Base-by-base conservation (phyloP, 2,888 invertebrate genomes). In the Imbricaverruca yamaguchii region DNA sequence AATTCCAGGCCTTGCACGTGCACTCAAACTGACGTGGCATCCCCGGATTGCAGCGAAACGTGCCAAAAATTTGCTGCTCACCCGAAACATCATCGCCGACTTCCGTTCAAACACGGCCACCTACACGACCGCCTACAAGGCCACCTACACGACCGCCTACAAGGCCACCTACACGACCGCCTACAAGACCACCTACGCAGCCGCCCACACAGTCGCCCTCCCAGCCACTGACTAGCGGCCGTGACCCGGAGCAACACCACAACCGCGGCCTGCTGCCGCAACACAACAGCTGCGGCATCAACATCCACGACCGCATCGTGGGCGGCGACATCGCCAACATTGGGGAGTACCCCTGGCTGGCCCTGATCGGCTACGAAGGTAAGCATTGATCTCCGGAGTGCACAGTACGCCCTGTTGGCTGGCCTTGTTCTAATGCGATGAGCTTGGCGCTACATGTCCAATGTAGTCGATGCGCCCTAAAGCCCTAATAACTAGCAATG, bases 231-330 rank as follows among this genome's bases (percentile, higher is more conserved):
- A 61, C 61, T 8, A 39, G 23, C 39, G 23, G 15, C 39, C 39
- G 69, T 15, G 67, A 13, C 25, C 67, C 67, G 12, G 67, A 67
- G 67, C 12, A 67, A 25, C 77, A 77, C 55, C 55, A 21, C 13
- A 55, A 53, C 77, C 53, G 55, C 0, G 55, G 55, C 55, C 77
- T 77, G 7, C 77, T 77, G 77, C 77, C 77, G 21, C 9, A 0
- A 0, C n/a, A 56, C 77, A n/a, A 53, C 18, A 6, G 6, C 53
- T 77, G 77, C 55, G 77, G 77, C 77, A 55, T 77, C 77, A 77
- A 77, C 77, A 55, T 77, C 77, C 53, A 77, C 55, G 55, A 77
- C 77, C 53, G 77, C 21, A 77, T 77, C 77, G 55, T 77, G 55
- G 77, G 77, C 18, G 77, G 77, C 55, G 39, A 77, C 21, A 21